Base-by-base conservation (phyloP, 2,888 invertebrate genomes). In the Drosophila parthenogenetica region DNA sequence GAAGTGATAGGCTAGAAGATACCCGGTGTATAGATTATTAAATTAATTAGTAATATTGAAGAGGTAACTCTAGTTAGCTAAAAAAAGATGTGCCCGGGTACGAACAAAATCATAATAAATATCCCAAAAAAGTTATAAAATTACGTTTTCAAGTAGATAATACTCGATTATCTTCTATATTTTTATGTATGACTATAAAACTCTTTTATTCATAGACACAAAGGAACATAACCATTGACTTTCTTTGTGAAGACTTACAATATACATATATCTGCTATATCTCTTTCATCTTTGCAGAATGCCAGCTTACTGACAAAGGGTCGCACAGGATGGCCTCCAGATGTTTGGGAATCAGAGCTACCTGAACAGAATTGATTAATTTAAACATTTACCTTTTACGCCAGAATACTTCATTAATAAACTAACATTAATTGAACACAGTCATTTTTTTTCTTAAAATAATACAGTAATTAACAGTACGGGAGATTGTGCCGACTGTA, bases 291-390 rank as follows among this genome's bases (percentile, higher is more conserved):
- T 54, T 82, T 80, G 10, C 70, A 90, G 90, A 79, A 94, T 65
- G 40, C 73, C 19, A 77, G 70, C 40, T 68, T 84, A 29, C 73
- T 87, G 46, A 73, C 73, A 13, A 97, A 97, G 92, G 98, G 98
- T 0, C 94, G 98, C 64, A 98, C 98, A 0, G 98, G 98, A 13
- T 98, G 98, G 98, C 98, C 98, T 0, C 98, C 98, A 90, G 97
- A 98, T 92, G 98, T 98, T 74, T 98, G 98, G 98, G 98, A 98
- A 0, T 93, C 97, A 42, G 96, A 97, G 90, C 92, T 97, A 71
- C 90, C 78, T 95, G 96, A 92, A 95, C 94, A 87, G 95, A 96
- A 92, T 71, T 83, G 78, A 77, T 46, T 40, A 19, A 29, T 16
- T 13, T 51, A 17, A 11, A 16, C 3, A 48, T 32, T 11, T 25